A percentile compares a stretch with the other conserved stretches of the same genome.
phyloP scores from a whole-genome alignment of 2,888 invertebrate genomes.

The Sericinus montela region DNA sequence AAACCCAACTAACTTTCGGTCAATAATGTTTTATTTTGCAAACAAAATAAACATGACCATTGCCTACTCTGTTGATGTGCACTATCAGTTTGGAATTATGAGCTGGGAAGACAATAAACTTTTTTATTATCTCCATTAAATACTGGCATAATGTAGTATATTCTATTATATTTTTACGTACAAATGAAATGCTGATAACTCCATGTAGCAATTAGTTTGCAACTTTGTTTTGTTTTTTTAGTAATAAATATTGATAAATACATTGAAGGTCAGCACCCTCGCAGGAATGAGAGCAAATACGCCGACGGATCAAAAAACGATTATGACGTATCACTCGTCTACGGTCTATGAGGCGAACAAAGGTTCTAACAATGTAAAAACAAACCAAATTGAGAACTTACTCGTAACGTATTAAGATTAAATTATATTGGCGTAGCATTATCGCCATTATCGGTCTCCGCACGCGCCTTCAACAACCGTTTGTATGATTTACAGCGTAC shows the following conservation, averaged over 20 bases:
- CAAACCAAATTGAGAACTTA: conserved; percentile 7
- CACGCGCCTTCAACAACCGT: conserved; percentile 67
- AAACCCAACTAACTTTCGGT: no score
- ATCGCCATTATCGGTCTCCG: conserved; percentile 49
- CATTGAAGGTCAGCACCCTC: conserved; percentile 31
- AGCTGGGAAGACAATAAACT: conserved; percentile 3
- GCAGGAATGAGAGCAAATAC: conserved; percentile 39
- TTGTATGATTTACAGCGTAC: conserved; percentile 67
- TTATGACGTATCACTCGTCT: conserved; percentile 46
- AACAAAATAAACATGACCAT: not conserved
- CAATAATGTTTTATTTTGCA: no score
- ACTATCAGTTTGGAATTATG: not conserved
- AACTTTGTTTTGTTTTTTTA: not conserved
- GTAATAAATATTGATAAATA: conserved; percentile 1
- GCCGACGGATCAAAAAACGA: conserved; percentile 49
- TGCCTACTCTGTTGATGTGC: not conserved
- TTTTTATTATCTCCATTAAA: conserved; percentile 5
- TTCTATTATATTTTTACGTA: not conserved
- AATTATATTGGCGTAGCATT: conserved; percentile 36
- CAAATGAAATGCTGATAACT: not conserved
- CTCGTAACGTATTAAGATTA: conserved; percentile 5
- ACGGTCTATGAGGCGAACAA: conserved; percentile 29
- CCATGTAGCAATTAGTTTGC: not conserved
- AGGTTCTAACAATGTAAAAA: not conserved
- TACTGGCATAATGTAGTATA: not conserved